Evolutionary conservation across 2,888 invertebrate species (phyloP), one percentile per base, ranked within the genome.

Genomic region (Shargacucullia verbasci): DNA sequence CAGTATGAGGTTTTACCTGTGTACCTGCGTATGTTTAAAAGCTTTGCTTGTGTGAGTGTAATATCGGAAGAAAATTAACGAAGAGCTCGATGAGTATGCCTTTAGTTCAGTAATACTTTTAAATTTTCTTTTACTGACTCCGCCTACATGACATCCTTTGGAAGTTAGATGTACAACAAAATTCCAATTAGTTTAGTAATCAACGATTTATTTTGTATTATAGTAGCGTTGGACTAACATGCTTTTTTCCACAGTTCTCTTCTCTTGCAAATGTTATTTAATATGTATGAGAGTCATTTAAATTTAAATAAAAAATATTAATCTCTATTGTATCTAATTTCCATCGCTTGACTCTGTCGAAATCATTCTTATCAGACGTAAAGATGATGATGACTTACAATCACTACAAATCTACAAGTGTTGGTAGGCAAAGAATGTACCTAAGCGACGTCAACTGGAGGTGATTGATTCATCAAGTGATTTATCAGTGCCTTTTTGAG

Each of bases 111-210:
- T 64, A 57, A 60, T 55, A 49, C 52, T 74, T 73, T 76, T 71
- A 59, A 67, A 62, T 59, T 50, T 53, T 57, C 43, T 56, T 71
- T 72, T 48, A 70, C 74, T 74, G 45, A 44, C 50, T 59, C n/a
- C 15, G n/a, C 15, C 37, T 11, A 4, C 12, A 34, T 45, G 54
- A 41, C 60, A 45, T 59, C 29, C 34, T 54, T 71, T 67, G 49
- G 54, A n/a, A 37, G 6, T 7, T 31, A 37, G 12, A 50, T 29
- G 25, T 44, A 33, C 33, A 57, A 57, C 13, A 53, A 53, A 53
- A 52, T 31, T 65, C 2, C 27, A 49, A 39, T 58, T 48, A 53
- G 50, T 20, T 66, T 63, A 45, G 27, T 45, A 12, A 50, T 37
- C 43, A 43, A 15, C n/a, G 31, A 40, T 48, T 44, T 27, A 35